Conservation (phyloP, 2,888 invertebrate species). For the Piscicola geometra region DNA sequence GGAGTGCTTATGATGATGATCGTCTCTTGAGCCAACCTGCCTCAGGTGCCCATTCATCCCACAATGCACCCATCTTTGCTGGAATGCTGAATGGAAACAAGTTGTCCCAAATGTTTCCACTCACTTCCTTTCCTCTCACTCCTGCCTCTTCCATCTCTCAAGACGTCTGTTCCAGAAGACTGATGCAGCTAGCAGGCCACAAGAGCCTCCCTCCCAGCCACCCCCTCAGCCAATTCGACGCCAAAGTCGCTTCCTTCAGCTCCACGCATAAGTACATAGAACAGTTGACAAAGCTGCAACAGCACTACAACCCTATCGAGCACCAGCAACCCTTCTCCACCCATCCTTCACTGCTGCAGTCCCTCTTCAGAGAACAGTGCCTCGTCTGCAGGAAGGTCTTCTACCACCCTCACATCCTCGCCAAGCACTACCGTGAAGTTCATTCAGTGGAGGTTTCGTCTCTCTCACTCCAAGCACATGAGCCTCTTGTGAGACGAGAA, state of each 20-base stretch:
- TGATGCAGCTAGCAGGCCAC: constrained; percentile 25
- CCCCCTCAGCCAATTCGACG: not conserved
- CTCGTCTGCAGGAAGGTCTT: constrained; percentile 10
- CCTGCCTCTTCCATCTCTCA: not conserved
- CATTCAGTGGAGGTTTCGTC: not conserved
- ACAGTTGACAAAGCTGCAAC: not conserved
- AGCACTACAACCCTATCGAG: not conserved
- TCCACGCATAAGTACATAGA: not conserved
- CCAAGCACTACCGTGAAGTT: not conserved
- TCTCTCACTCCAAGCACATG: not conserved
- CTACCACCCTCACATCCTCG: constrained; percentile 1
- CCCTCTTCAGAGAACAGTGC: not conserved
- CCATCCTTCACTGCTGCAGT: not conserved
- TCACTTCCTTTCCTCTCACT: not conserved
- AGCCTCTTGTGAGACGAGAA: not conserved
- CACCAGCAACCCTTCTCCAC: not conserved
- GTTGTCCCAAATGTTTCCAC: not conserved
- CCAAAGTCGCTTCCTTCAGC: not conserved
- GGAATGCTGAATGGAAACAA: not conserved
- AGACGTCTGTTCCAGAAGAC: constrained; percentile 31
- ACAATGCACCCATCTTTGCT: not conserved
- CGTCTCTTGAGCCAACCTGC: no score
- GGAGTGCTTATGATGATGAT: not conserved
- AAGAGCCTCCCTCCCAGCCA: not conserved
- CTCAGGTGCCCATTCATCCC: no score